Evolutionary conservation across 2,888 invertebrate genomes (phyloP), one percentile per base, ranked within the genome.

Genomic region (Phortica magna): DNA sequence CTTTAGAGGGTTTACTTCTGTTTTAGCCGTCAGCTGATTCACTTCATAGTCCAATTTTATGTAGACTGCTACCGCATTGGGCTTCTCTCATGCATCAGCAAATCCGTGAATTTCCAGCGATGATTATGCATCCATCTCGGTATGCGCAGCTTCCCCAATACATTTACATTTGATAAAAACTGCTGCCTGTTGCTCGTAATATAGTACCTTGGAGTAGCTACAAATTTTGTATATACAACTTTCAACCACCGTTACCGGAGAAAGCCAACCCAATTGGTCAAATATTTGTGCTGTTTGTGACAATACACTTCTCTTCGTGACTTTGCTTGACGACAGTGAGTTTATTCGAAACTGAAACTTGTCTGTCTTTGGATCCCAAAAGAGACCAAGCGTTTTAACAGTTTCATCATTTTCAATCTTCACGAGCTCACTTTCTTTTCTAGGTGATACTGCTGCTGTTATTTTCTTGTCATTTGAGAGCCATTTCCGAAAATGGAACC

Each of bases 51-150:
- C 55, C 9, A 17, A 9, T 61, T 74, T 64, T 14, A 6, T 64
- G 48, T 74, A 67, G 3, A 74, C 74, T 9, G 41, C 57, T 41
- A 59, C 73, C 17, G 73, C 61, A 61, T 74, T 48, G 31, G 74
- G 31, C 22, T 61, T 64, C 19, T 64, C 61, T 5, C 61, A 73
- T 31, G 73, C 61, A 48, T 64, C 74, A n/a, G 43, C 17, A 74
- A 74, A 74, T 7, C 74, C 74, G 64, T 64, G 74, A 42, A 74
- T n/a, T 53, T 74, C n/a, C n/a, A n/a, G n/a, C n/a, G n/a, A n/a
- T n/a, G n/a, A n/a, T n/a, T n/a, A n/a, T n/a, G n/a, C n/a, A n/a
- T n/a, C n/a, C n/a, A n/a, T n/a, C n/a, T n/a, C n/a, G n/a, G n/a
- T n/a, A n/a, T n/a, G n/a, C n/a, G n/a, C n/a, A n/a, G n/a, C n/a